Percentiles rank a stretch among this genome's conserved stretches.
phyloP scores from a whole-genome alignment of 2,888 invertebrate genomes.

The Diachrysia chrysitis region DNA sequence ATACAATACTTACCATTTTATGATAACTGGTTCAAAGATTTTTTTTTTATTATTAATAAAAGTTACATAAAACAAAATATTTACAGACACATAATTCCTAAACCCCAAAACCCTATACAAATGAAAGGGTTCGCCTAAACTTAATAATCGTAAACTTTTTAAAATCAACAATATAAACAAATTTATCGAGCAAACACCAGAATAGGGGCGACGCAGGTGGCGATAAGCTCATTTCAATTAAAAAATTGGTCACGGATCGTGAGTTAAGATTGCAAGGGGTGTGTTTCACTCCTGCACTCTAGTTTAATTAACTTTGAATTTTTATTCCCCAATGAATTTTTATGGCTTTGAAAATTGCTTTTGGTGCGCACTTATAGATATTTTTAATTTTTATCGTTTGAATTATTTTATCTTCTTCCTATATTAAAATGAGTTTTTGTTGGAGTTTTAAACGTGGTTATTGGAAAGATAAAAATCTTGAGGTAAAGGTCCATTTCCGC shows the following conservation, averaged over 20 bases:
- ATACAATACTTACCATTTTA: too few relatives aligned
- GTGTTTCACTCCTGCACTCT: conserved; percentile 54
- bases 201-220: conserved; percentile 46
- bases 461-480: neutral
- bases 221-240: conserved; percentile 66
- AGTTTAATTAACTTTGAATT: conserved; percentile 66
- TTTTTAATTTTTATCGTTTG: conserved; percentile 9
- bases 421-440: conserved; percentile 12
- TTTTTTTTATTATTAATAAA: too few relatives aligned
- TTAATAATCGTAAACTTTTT: neutral
- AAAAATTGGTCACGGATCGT: conserved; percentile 67
- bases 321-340: conserved; percentile 47
- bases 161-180: neutral
- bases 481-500: neutral
- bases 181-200: conserved; percentile 20
- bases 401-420: conserved; percentile 12
- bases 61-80: too few relatives aligned
- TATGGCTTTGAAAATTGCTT: conserved; percentile 41
- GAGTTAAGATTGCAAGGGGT: conserved; percentile 60
- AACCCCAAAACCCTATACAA: neutral
- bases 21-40: too few relatives aligned
- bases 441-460: neutral
- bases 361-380: conserved; percentile 19
- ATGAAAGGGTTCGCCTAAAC: neutral
- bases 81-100: neutral